Base-by-base conservation (phyloP, 2,888 invertebrate species). In the Oxycera nigricornis region DNA sequence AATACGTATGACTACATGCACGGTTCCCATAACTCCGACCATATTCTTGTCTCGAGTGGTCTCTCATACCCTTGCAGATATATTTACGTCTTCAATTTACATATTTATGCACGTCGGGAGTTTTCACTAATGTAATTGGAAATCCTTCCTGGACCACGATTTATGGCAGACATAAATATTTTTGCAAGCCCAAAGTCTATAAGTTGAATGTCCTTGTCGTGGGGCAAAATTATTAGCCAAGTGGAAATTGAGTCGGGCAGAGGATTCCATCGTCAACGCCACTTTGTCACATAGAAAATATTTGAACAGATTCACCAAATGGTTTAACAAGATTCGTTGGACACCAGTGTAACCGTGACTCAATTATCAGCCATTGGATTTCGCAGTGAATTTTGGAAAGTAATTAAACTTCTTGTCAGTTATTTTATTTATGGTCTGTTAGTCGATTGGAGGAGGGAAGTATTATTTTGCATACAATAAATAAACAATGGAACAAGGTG, bases 71-170 rank as follows among this genome's bases (percentile, higher is more conserved):
- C 62, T 62, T 14, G 11, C 22, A 14, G 20, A 62, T 35, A 17
- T 62, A 62, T 62, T 62, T 35, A 62, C 62, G 62, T 62, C 35
- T 62, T 62, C 31, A 28, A 62, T 62, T 31, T 62, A 62, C 35
- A 62, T 62, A 62, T 62, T 62, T 62, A 35, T 62, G 35, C 39
- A 62, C 35, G 20, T 35, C 20, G 28, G 35, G 22, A 62, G 22
- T 9, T 62, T 62, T 20, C 62, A 35, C 62, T 62, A 62, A 62
- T 62, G 62, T 62, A 62, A 62, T 62, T 62, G 62, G 62, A 62
- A 62, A 62, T 30, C 62, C 35, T 20, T 62, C 39, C 20, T 62
- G 62, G 35, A 2, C 62, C 39, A 14, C 6, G 35, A 55, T 62
- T 62, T 62, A 62, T 35, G 31, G 39, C 35, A 9, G 35, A 39